A percentile compares a stretch with the other conserved stretches of the same genome.
These are phyloP conservation scores for Heterodera carotae DNA, from an alignment of 1,140 invertebrate genomes.

Conservation along the genomic window DNA sequence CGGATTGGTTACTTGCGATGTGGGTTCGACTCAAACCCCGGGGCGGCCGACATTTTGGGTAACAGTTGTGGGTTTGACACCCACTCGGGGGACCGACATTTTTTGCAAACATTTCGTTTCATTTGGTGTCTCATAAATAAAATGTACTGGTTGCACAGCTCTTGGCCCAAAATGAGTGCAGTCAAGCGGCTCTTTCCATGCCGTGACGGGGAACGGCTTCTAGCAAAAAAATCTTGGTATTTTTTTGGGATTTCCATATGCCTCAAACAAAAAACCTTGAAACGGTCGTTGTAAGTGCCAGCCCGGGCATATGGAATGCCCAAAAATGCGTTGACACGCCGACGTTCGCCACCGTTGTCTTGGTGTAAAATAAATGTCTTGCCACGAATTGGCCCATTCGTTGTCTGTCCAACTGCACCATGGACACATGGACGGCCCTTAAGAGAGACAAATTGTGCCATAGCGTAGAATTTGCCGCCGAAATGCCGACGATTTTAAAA, in stretches of 20 bases:
- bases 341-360: slow-evolving; percentile 7
- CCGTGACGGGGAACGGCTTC: slow-evolving; percentile 46
- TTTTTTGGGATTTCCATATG: slow-evolving; percentile 8
- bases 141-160: slow-evolving; percentile 32
- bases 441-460: not conserved
- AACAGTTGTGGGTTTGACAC: too few relatives aligned
- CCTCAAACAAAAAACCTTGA: slow-evolving; percentile 42
- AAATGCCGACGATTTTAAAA: too few relatives aligned
- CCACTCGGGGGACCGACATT: too few relatives aligned
- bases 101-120: too few relatives aligned
- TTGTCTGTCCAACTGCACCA: slow-evolving; percentile 29
- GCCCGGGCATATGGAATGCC: slow-evolving; percentile 58
- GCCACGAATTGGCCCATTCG: slow-evolving; percentile 43
- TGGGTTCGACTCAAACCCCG: too few relatives aligned
- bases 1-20: too few relatives aligned
- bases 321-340: slow-evolving; percentile 53
- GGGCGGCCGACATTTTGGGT: too few relatives aligned
- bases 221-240: slow-evolving; percentile 33
- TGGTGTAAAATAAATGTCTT: slow-evolving; percentile 44
- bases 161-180: slow-evolving; percentile 45
- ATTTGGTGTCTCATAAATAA: too few relatives aligned
- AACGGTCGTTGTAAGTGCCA: slow-evolving; percentile 47
- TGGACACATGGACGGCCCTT: slow-evolving; percentile 19
- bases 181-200: slow-evolving; percentile 38
- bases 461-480: too few relatives aligned